A percentile compares a stretch with the other conserved stretches of the same genome.
phyloP scores from a whole-genome alignment of 1,140 invertebrate species.

The Sinonovacula constricta region DNA sequence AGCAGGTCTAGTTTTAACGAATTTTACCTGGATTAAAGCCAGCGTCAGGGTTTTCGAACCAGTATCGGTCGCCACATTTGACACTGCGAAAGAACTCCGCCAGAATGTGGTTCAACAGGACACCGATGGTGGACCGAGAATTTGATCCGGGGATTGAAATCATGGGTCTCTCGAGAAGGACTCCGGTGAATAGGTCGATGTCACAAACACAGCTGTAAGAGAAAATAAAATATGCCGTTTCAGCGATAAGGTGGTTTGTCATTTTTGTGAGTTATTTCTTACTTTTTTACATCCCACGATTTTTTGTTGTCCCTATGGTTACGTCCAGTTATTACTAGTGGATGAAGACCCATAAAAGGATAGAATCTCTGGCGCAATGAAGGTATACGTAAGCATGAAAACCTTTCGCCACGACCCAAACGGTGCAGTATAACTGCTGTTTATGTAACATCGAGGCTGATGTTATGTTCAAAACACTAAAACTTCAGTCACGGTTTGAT shows the following conservation, averaged over 20 bases:
- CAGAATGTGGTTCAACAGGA: background rate
- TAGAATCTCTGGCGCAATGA: background rate
- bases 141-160: background rate
- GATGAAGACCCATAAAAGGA: background rate
- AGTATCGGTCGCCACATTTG: background rate
- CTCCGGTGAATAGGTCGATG: background rate
- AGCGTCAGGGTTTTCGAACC: background rate
- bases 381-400: no score
- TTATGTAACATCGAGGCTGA: no score
- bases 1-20: no score
- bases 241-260: background rate
- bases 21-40: background rate
- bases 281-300: background rate
- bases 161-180: background rate
- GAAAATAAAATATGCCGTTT: background rate
- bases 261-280: background rate
- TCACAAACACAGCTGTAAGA: background rate
- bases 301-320: background rate
- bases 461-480: no score
- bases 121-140: background rate
- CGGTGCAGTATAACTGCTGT: no score
- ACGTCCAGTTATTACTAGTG: background rate
- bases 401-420: no score
- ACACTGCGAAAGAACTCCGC: background rate
- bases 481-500: no score